Evolutionary conservation across 2,797 vertebrate species (phyloP).

Genomic region (Taenioides sp.): DNA sequence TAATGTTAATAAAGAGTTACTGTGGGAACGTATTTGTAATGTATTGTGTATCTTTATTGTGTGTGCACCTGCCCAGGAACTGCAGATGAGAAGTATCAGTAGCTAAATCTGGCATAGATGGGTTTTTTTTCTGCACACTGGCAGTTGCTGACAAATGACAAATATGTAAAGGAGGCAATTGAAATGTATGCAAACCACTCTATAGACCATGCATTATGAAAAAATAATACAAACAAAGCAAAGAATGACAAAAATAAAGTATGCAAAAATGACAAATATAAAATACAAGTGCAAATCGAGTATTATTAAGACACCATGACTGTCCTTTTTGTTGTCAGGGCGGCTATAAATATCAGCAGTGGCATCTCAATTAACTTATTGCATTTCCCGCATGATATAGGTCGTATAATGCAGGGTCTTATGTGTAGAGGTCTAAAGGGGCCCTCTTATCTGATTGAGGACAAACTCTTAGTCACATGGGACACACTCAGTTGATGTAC

Average conservation of each 20-base stretch:
- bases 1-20: no score
- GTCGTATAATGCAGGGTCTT: neutral
- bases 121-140: no score
- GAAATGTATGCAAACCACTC: no score
- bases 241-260: conserved; percentile 14
- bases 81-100: no score
- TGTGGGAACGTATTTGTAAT: no score
- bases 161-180: no score
- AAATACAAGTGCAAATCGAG: neutral
- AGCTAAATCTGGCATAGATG: no score
- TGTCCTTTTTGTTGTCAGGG: neutral
- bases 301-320: neutral
- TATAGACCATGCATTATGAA: conserved; percentile 28
- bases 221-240: conserved; percentile 39
- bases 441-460: conserved; percentile 14
- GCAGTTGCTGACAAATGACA: no score
- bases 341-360: neutral
- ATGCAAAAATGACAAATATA: neutral
- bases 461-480: conserved; percentile 12
- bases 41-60: no score
- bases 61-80: no score
- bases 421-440: neutral
- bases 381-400: neutral
- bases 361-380: conserved; percentile 1
- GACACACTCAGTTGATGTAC: conserved; percentile 1